Conservation (phyloP, 2,113 vertebrate genomes). For the Oxyura jamaicensis region DNA sequence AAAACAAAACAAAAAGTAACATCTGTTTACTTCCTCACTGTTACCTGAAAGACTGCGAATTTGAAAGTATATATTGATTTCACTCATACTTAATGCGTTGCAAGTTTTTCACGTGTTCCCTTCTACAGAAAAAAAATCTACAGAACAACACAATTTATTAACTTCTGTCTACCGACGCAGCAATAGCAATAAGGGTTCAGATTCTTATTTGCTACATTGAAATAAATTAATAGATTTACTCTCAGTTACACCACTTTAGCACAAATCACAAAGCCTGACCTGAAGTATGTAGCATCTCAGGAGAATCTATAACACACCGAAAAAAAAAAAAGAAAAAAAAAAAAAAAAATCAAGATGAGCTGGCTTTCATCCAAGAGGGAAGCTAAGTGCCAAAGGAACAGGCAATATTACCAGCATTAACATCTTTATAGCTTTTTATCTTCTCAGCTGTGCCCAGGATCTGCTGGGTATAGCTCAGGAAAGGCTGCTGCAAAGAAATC, state of each 20-base stretch:
- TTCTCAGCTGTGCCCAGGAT: background rate
- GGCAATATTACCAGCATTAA: slow-evolving; percentile 25
- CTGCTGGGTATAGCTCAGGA: background rate
- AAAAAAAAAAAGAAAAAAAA: background rate
- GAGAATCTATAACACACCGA: background rate
- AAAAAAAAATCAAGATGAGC: background rate
- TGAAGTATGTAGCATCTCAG: slow-evolving; percentile 1
- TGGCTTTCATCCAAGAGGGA: slow-evolving; percentile 43
- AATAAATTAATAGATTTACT: slow-evolving; percentile 34
- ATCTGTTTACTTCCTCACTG: background rate
- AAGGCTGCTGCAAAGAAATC: background rate
- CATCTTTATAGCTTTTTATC: background rate
- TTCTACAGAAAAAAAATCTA: background rate
- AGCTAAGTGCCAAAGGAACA: slow-evolving; percentile 22
- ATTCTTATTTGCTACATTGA: background rate
- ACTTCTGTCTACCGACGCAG: background rate
- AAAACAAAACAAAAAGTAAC: background rate
- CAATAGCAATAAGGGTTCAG: background rate
- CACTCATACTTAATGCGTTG: background rate
- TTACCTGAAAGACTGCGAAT: background rate
- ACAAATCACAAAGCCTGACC: slow-evolving; percentile 26
- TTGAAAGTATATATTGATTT: background rate
- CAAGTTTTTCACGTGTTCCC: background rate
- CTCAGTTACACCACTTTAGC: background rate
- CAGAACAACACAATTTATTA: background rate